Conservation (phyloP, 30 jellyfish, hydroid and myxozoan genomes). For the Aurelia coerulea region DNA sequence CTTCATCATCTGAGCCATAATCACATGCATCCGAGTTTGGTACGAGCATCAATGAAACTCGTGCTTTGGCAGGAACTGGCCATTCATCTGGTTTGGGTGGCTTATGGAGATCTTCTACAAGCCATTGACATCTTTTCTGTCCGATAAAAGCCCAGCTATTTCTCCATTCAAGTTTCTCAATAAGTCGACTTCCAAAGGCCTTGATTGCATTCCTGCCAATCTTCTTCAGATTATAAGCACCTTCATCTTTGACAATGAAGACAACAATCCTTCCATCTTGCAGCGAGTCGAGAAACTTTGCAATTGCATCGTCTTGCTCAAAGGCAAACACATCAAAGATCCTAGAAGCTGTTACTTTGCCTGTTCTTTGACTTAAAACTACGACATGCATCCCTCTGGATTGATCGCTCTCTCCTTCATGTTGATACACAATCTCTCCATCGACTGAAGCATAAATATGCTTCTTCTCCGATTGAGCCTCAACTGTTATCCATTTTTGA, state of each 20-base stretch:
- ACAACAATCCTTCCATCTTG: constrained; percentile 85
- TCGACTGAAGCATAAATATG: background rate
- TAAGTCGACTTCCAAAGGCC: background rate
- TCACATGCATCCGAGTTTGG: constrained; percentile 35
- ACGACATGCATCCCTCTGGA: constrained; percentile 74
- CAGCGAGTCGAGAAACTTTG: constrained; percentile 53
- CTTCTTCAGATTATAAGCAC: background rate
- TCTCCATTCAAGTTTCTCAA: background rate
- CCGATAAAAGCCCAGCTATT: background rate
- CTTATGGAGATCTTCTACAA: too few species aligned
- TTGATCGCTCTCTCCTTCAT: constrained; percentile 23
- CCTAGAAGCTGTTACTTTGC: constrained; percentile 74
- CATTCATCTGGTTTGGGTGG: too few species aligned
- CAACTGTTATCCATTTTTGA: background rate
- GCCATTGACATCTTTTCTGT: background rate
- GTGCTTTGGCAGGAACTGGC: too few species aligned
- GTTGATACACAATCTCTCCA: background rate
- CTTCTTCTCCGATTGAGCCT: background rate
- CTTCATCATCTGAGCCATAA: constrained; percentile 64
- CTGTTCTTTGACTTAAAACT: constrained; percentile 75
- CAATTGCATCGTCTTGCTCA: constrained; percentile 67
- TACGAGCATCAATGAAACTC: too few species aligned
- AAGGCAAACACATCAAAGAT: constrained; percentile 63
- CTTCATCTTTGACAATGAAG: constrained; percentile 57
- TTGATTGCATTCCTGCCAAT: background rate